Evolutionary conservation across 2,113 vertebrate species (phyloP), one percentile per base, ranked within the genome.

Genomic region (Ascaphus truei): DNA sequence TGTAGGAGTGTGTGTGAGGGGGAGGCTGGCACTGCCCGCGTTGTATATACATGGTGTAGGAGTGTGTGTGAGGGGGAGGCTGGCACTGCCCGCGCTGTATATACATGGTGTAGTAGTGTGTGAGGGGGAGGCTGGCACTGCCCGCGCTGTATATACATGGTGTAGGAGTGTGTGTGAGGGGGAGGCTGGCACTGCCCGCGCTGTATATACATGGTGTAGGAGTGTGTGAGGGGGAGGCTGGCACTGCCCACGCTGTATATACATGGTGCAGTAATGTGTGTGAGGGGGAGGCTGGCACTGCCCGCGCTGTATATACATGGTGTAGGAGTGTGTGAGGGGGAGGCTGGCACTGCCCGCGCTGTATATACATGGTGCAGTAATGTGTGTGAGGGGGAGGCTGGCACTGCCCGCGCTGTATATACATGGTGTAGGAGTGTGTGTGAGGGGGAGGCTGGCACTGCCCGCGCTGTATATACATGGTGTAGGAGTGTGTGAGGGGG

Each of bases 311-410:
- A 3, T 39, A 13, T 39, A 39, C 9, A 3, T 45, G 41, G 6
- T n/a, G n/a, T n/a, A n/a, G 41, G 5, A 45, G 20, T 4, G 4
- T 18, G 7, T 18, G 4, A 12, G 18, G 20, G 23, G 31, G 33
- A 10, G 33, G n/a, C 15, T 29, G 50, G 26, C 39, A 43, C 10
- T 37, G 39, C 3, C 39, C 3, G 7, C 15, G 10, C 20, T 3
- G 4, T 9, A 39, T n/a, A n/a, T n/a, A n/a, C n/a, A n/a, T n/a
- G n/a, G n/a, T n/a, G n/a, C n/a, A n/a, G n/a, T 2, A 9, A 2
- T 4, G 6, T 1, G 6, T 3, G 2, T 1, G 2, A 2, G 2
- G 0, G 15, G 1, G 5, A 10, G 1, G 1, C 9, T n/a, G n/a
- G n/a, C n/a, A n/a, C n/a, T n/a, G n/a, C n/a, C n/a, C n/a, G n/a